These are phyloP conservation scores for Melanotaenia maccullochi DNA, from an alignment of 2,797 vertebrate genomes.

Conservation along the genomic window DNA sequence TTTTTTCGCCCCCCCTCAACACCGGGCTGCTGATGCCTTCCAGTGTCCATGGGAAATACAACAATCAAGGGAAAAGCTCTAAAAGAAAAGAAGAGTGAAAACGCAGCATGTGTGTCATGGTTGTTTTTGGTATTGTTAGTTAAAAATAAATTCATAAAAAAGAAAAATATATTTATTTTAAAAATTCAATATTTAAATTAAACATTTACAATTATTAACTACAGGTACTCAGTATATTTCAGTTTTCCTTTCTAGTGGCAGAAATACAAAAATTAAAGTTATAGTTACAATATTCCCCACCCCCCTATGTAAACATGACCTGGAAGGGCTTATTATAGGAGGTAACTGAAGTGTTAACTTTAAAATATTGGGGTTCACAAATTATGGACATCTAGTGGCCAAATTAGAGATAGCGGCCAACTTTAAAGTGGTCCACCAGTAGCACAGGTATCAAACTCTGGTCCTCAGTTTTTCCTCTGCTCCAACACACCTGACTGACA, in stretches of 20 bases:
- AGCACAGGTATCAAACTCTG: no score
- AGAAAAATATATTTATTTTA: background rate
- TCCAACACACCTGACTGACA: no score
- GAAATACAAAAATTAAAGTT: no score
- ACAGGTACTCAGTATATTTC: no score
- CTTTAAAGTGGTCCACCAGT: no score
- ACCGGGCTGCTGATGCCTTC: conserved; percentile 74
- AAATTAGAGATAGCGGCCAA: background rate
- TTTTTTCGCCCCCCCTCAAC: conserved; percentile 40
- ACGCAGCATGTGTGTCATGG: background rate
- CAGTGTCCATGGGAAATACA: conserved; percentile 75
- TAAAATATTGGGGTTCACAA: background rate
- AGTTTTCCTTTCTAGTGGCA: no score
- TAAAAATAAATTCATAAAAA: background rate
- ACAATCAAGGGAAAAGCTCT: conserved; percentile 30
- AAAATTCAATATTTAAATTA: no score
- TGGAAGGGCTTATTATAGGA: background rate
- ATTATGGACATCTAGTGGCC: background rate
- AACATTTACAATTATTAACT: background rate
- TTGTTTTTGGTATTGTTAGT: background rate
- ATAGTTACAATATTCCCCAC: no score
- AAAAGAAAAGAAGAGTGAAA: background rate
- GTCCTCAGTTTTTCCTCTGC: no score
- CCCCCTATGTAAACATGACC: no score
- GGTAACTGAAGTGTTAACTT: background rate